These are phyloP conservation scores for Odobenus rosmarus DNA, from an alignment of 2,113 vertebrate genomes.

Conservation along the genomic window DNA sequence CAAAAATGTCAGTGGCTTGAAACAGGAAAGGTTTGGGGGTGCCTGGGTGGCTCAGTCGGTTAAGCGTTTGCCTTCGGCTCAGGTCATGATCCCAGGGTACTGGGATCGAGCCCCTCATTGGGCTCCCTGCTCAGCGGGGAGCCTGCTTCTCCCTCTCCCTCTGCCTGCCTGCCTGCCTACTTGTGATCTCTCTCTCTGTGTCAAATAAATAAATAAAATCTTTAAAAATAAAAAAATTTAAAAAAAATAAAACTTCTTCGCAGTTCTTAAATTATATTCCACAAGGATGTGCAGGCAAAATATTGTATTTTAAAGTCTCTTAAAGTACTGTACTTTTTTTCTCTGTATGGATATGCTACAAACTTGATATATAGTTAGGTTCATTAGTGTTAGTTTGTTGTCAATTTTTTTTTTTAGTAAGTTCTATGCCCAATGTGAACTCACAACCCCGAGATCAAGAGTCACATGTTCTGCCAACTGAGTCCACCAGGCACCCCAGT, in stretches of 20 bases:
- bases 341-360: not conserved
- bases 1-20: not conserved
- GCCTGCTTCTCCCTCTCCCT: not conserved
- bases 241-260: not conserved
- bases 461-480: not conserved
- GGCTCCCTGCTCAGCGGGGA: not conserved
- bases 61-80: not conserved
- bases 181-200: not conserved
- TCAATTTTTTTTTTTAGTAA: slow-evolving; percentile 31
- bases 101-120: accelerated
- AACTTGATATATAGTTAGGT: not conserved
- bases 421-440: not conserved
- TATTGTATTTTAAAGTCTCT: slow-evolving; percentile 42
- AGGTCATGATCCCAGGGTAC: not conserved
- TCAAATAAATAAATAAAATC: not conserved
- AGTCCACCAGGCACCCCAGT: not conserved
- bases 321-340: not conserved
- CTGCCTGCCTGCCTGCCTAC: not conserved
- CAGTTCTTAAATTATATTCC: not conserved
- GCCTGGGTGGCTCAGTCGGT: too few relatives aligned
- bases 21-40: not conserved
- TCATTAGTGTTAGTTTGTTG: not conserved
- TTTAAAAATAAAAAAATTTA: not conserved
- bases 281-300: not conserved
- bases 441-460: not conserved